Evolutionary conservation across 1,140 invertebrate species (phyloP).

Genomic region (Drosophila ogumai): DNA sequence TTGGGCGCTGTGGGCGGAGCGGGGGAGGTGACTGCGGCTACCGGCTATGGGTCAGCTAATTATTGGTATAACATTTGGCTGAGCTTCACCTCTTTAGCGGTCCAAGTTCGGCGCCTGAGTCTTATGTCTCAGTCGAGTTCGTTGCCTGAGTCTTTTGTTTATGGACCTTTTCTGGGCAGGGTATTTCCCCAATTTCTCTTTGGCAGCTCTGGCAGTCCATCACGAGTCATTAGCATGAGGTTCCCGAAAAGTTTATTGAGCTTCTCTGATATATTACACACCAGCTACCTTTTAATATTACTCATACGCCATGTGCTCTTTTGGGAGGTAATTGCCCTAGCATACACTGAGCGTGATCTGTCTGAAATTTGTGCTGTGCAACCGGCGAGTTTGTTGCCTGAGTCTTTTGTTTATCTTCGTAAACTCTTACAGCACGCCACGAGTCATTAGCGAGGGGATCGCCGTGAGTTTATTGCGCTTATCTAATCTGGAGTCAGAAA

Average conservation of each 20-base stretch:
- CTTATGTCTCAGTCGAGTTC: constrained; percentile 12
- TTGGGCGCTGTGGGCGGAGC: constrained; percentile 46
- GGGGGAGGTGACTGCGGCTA: constrained; percentile 28
- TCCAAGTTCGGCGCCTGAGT: constrained; percentile 4
- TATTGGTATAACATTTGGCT: constrained; percentile 9
- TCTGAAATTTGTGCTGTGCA: constrained; percentile 5
- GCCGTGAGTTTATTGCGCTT: constrained; percentile 23
- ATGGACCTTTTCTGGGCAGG: neutral
- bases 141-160: constrained; percentile 37
- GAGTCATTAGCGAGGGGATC: constrained; percentile 42
- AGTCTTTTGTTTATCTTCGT: constrained; percentile 14
- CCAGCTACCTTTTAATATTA: constrained; percentile 44
- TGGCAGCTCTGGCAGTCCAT: neutral
- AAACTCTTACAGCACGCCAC: constrained; percentile 26
- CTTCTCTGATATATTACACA: constrained; percentile 39
- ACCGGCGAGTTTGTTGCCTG: constrained; percentile 12
- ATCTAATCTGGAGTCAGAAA: constrained; percentile 30
- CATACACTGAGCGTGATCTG: constrained; percentile 2
- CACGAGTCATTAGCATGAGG: constrained; percentile 50
- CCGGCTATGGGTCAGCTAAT: constrained; percentile 38
- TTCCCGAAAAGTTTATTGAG: constrained; percentile 26
- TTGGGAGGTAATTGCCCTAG: neutral
- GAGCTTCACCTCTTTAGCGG: constrained; percentile 6
- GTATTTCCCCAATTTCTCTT: constrained; percentile 12
- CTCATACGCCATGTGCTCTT: constrained; percentile 34